phyloP scores from a whole-genome alignment of 2,113 vertebrate species.

The Hystrix cristata region DNA sequence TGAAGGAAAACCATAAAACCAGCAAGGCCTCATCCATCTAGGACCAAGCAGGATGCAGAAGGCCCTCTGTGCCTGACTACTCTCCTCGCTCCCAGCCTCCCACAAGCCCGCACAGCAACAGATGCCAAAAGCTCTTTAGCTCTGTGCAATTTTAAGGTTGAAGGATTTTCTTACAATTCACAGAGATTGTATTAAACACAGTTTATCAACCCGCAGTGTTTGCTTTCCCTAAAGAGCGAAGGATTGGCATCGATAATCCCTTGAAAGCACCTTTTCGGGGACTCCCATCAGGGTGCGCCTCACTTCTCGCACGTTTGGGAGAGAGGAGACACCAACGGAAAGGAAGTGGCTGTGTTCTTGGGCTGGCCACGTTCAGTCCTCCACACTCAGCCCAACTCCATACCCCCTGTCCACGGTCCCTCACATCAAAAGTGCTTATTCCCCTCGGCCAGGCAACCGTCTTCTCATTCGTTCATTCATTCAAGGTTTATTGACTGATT shows the following conservation, averaged over 20 bases:
- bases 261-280: not conserved
- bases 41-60: not conserved
- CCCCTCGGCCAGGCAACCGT: not conserved
- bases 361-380: not conserved
- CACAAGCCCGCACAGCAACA: not conserved
- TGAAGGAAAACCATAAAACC: not conserved
- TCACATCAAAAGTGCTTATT: not conserved
- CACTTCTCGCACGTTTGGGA: not conserved
- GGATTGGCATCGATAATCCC: not conserved
- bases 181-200: conserved; percentile 21
- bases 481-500: not conserved
- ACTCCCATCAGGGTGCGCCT: not conserved
- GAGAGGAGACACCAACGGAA: not conserved
- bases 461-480: not conserved
- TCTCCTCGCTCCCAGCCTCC: not conserved
- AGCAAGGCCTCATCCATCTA: not conserved
- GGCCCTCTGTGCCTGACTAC: not conserved
- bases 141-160: conserved; percentile 76
- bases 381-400: not conserved
- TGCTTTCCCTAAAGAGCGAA: conserved; percentile 42
- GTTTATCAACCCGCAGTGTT: conserved; percentile 50
- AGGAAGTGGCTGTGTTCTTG: not conserved
- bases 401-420: too few species aligned
- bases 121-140: conserved; percentile 51
- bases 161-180: conserved; percentile 76